Base-by-base conservation (phyloP, 2,797 vertebrate species). In the Rhabdomys pumilio region DNA sequence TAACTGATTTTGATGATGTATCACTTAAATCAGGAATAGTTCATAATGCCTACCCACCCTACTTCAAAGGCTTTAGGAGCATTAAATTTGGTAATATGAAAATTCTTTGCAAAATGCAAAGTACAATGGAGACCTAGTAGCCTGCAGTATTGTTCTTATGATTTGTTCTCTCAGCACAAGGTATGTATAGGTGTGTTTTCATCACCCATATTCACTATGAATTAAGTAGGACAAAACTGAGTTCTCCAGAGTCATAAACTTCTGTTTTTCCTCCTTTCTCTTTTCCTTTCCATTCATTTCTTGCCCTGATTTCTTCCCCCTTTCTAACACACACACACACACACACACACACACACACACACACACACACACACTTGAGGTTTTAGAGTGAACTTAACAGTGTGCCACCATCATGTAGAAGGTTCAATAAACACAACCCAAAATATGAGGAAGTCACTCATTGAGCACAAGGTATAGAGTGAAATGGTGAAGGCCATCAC, bases 1-100 rank as follows among this genome's bases (percentile, higher is more conserved):
- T 90, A 44, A 97, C 14, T 86, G 63, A 90, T 85, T 79, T 83
- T 76, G 81, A 0, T 57, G 7, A 19, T 82, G 7, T 81, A 89
- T 59, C 15, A 75, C 2, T 75, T 88, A 55, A 69, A 44, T 55
- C 22, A 69, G 9, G 14, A 55, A 3, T 61, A 15, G 3, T 3
- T 57, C 31, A 80, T 65, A 89, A 69, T 55, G 7, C 19, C 29
- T 85, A 6, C 41, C 41, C 20, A 90, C 44, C 0, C 1, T 85
- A 90, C 9, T n/a, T 91, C 14, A 73, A 72, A 5, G 53, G 13
- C 47, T 47, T 82, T 83, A 80, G 41, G 29, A 65, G 13, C 0
- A 87, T 90, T 55, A 76, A 88, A 82, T 82, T 75, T 67, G 29
- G 38, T 47, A 26, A 11, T 80, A 7, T 90, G 24, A 90, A 91